phyloP scores from a whole-genome alignment of 2,797 vertebrate species.

The Semaprochilodus insignis region DNA sequence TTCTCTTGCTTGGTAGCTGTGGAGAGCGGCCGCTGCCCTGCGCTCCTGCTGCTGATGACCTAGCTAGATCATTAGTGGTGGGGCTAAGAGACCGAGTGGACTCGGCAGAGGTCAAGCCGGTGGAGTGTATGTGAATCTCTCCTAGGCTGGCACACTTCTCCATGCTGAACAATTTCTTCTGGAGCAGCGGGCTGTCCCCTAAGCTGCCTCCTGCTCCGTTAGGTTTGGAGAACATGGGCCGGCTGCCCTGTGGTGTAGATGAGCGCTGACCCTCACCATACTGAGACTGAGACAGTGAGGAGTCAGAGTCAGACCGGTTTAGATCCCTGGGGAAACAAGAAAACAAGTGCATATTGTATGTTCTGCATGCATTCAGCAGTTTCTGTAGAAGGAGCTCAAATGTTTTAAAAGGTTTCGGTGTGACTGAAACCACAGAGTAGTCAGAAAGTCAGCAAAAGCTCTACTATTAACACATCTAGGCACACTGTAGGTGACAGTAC shows the following conservation, averaged over 20 bases:
- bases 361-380: background rate
- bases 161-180: constrained; percentile 77
- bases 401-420: background rate
- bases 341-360: background rate
- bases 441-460: background rate
- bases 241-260: constrained; percentile 71
- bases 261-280: constrained; percentile 74
- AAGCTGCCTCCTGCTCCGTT: constrained; percentile 64
- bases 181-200: constrained; percentile 74
- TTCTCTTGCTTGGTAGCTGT: constrained; percentile 80
- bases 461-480: background rate
- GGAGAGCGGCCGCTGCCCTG: constrained; percentile 75
- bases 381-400: background rate
- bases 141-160: constrained; percentile 90
- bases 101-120: constrained; percentile 73
- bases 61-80: constrained; percentile 76
- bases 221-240: constrained; percentile 61
- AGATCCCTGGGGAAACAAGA: constrained; percentile 79
- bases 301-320: constrained; percentile 90
- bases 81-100: constrained; percentile 87
- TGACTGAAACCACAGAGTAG: background rate
- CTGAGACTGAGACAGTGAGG: constrained; percentile 80
- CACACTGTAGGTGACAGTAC: background rate
- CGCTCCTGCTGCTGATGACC: constrained; percentile 58
- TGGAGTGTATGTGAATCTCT: constrained; percentile 77